Base-by-base conservation (phyloP, 2,888 invertebrate genomes). In the Drosophila emarginata region DNA sequence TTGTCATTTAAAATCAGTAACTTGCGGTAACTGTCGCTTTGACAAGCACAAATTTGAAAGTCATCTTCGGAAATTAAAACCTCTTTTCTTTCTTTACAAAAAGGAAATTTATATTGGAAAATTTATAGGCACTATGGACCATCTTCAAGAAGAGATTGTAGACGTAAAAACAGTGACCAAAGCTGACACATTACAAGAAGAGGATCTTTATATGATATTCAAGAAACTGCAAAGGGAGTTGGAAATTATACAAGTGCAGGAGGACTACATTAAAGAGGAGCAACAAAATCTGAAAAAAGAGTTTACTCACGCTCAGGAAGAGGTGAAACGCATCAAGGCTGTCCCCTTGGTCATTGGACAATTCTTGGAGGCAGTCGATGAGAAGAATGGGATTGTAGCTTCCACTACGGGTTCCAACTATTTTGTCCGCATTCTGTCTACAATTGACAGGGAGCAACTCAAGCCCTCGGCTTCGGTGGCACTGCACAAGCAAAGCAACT, bases 301-400 rank as follows among this genome's bases (percentile, higher is more conserved):
- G 92, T 98, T 99, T 91, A 93, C 99, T 0, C 99, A 99, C 92
- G 99, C 99, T 1, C 99, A 99, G 89, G 97, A 97, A 89, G 97
- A 98, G 93, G 99, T 99, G 0, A 99, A 99, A 91, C 95, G 99
- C 56, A 99, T 99, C 87, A 99, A 99, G 91, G 99, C 99, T 74
- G 99, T 99, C n/a, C 99, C 99, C 0, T 93, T 99, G 61, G 99
- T 99, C 0, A 99, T 99, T 91, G 99, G 99, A 1, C 99, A 99
- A 92, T 99, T 99, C 92, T 93, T 99, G 77, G 99, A 99, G 93
- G 99, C 99, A 63, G 98, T 99, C 26, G 99, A 99, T 92, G 98
- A 98, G 90, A 99, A 99, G 90, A 99, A 98, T 78, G 99, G 99
- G 66, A 99, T 99, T 83, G 99, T 99, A 64, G 98, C 99, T 45